These are phyloP conservation scores for Griposia aprilina DNA, from an alignment of 2,888 invertebrate species.

Conservation along the genomic window DNA sequence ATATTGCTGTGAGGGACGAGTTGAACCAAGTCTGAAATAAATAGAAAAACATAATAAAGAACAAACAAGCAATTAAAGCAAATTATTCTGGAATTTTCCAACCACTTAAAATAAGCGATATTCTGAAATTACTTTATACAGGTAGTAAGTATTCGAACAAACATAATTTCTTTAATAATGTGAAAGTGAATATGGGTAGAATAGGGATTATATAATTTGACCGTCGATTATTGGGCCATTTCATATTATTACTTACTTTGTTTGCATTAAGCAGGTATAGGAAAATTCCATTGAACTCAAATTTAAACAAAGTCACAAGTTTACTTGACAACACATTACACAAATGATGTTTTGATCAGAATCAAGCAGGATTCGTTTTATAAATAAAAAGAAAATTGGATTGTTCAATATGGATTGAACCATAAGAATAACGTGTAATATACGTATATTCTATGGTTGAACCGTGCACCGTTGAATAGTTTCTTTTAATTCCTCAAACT, in stretches of 20 bases:
- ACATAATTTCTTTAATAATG: constrained; percentile 54
- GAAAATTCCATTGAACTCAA: constrained; percentile 32
- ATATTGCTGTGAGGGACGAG: constrained; percentile 79
- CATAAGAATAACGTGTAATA: not conserved
- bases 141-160: constrained; percentile 5
- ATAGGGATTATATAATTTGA: constrained; percentile 37
- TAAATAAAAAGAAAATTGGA: constrained; percentile 26
- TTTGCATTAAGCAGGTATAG: constrained; percentile 10
- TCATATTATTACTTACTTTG: constrained; percentile 23
- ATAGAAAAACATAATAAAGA: not conserved
- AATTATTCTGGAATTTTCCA: not conserved
- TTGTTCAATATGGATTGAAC: not conserved
- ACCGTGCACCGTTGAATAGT: not conserved
- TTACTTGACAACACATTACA: constrained; percentile 11
- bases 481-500: not conserved
- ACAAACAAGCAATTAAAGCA: not conserved
- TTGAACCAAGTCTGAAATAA: constrained; percentile 81
- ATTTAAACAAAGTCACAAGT: constrained; percentile 12
- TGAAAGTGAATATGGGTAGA: constrained; percentile 13
- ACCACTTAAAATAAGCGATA: constrained; percentile 28
- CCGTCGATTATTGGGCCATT: constrained; percentile 44
- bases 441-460: not conserved
- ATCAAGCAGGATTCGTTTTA: constrained; percentile 26
- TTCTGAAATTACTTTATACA: constrained; percentile 12
- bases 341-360: constrained; percentile 25